Conservation (phyloP, 2,113 vertebrate genomes). For the Epinephelus moara region DNA sequence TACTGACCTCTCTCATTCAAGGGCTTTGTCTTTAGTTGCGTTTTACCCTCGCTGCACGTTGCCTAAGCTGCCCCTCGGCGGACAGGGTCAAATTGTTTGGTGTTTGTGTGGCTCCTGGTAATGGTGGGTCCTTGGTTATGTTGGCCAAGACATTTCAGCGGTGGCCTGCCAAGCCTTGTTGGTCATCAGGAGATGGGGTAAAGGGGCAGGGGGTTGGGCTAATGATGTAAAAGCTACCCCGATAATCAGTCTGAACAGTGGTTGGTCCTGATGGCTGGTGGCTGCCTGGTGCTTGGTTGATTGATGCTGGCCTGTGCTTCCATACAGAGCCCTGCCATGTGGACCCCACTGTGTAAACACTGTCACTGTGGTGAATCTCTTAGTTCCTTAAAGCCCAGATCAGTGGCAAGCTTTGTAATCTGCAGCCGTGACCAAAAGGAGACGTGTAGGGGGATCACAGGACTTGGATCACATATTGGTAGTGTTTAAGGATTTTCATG, state of each 20-base stretch:
- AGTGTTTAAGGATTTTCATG: slow-evolving; percentile 17
- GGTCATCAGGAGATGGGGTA: slow-evolving; percentile 68
- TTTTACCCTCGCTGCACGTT: slow-evolving; percentile 29
- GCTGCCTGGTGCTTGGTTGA: slow-evolving; percentile 76
- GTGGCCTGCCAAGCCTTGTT: slow-evolving; percentile 72
- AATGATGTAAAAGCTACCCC: slow-evolving; percentile 80
- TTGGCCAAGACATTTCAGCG: slow-evolving; percentile 75
- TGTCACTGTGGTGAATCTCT: slow-evolving; percentile 77
- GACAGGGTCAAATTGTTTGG: slow-evolving; percentile 68
- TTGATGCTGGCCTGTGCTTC: slow-evolving; percentile 77
- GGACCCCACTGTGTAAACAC: slow-evolving; percentile 83
- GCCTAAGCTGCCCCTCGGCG: slow-evolving; percentile 26
- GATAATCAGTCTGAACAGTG: slow-evolving; percentile 81
- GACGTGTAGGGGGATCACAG: slow-evolving; percentile 46
- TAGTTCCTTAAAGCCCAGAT: slow-evolving; percentile 67
- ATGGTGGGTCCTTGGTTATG: slow-evolving; percentile 52
- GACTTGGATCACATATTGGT: slow-evolving; percentile 17
- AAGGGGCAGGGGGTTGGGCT: slow-evolving; percentile 64
- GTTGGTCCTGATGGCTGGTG: slow-evolving; percentile 75
- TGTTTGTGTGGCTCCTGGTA: slow-evolving; percentile 59
- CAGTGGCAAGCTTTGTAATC: slow-evolving; percentile 67
- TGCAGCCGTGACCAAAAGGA: slow-evolving; percentile 57
- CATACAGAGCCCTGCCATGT: slow-evolving; percentile 73
- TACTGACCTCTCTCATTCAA: slow-evolving; percentile 76
- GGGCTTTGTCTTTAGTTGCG: slow-evolving; percentile 54